Evolutionary conservation across 2,797 vertebrate genomes (phyloP), one percentile per base, ranked within the genome.

Genomic region (Chaetophractus vellerosus): DNA sequence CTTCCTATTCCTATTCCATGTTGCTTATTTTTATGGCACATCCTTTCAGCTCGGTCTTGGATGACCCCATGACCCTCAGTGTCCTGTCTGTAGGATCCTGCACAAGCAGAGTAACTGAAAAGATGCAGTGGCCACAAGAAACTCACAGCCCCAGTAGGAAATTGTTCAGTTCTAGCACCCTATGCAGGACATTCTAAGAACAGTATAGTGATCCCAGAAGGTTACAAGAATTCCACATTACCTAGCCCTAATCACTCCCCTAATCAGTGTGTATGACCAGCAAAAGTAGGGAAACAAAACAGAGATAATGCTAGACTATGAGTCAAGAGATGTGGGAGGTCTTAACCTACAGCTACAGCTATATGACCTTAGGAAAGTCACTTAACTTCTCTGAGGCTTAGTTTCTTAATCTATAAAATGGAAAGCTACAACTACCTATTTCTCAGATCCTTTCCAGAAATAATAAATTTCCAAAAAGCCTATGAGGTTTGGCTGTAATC

Each of bases 1-100:
- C 98, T 98, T 99, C 97, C 98, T 98, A 97, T 98, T 99, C 97
- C 98, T 98, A 97, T 98, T 97, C 71, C 23, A 94, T 71, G 33
- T 97, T 98, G 98, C 98, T 98, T 99, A 98, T 99, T 99, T 98
- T 98, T 96, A 98, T 98, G 98, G 98, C 91, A 98, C 97, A 98
- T 99, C 98, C 98, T 98, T 98, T 97, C 97, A 95, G 52, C 92
- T 94, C 95, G 96, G 98, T 97, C 97, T 84, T 96, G 95, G 95
- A 95, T 98, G 97, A 98, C 98, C 98, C 81, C 96, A 9, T 98
- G 98, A 98, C 98, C 98, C 96, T 76, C 95, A 48, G 68, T 97
- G 97, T 99, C 98, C 98, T 99, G 98, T 99, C 98, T 98, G 98
- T 96, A 48, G 97, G 96, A 97, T 96, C 96, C 94, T 7, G 48